These are phyloP conservation scores for Plutella xylostella DNA, from an alignment of 2,888 invertebrate species.

Conservation along the genomic window DNA sequence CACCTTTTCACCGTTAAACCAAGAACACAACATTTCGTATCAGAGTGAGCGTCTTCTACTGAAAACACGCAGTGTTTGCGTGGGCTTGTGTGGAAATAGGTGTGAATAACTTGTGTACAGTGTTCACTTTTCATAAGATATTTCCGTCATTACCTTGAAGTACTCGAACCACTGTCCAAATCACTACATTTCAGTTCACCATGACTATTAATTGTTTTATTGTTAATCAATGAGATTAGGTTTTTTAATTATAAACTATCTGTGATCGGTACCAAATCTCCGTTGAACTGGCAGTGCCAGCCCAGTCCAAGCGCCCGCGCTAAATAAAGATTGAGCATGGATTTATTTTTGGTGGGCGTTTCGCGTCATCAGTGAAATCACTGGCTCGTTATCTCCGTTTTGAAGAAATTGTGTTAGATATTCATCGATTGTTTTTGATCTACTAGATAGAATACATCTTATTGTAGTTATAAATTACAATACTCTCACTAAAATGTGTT, in stretches of 20 bases:
- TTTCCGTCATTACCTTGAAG: conserved; percentile 59
- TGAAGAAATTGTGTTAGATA: conserved; percentile 22
- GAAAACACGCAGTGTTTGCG: conserved; percentile 62
- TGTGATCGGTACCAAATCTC: conserved; percentile 59
- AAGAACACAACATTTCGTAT: conserved; percentile 66
- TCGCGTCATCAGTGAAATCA: conserved; percentile 56
- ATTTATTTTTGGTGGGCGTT: conserved; percentile 64
- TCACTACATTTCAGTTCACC: conserved; percentile 29
- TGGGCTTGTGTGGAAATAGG: conserved; percentile 66
- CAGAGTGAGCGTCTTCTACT: conserved; percentile 58
- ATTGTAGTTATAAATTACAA: too few species aligned
- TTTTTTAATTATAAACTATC: conserved; percentile 41
- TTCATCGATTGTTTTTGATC: neutral
- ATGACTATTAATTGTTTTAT: conserved; percentile 35
- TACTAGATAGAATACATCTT: too few species aligned
- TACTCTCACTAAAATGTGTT: too few species aligned
- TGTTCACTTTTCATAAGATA: conserved; percentile 48
- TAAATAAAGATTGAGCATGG: conserved; percentile 67
- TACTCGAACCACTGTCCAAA: conserved; percentile 32
- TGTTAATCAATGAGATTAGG: conserved; percentile 30
- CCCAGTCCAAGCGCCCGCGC: conserved; percentile 55
- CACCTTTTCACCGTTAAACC: conserved; percentile 52
- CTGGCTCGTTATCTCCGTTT: conserved; percentile 11
- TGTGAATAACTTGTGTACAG: conserved; percentile 63
- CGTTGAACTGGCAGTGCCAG: conserved; percentile 57